These are phyloP conservation scores for Amphibalanus amphitrite DNA, from an alignment of 1,140 invertebrate species.

Conservation along the genomic window DNA sequence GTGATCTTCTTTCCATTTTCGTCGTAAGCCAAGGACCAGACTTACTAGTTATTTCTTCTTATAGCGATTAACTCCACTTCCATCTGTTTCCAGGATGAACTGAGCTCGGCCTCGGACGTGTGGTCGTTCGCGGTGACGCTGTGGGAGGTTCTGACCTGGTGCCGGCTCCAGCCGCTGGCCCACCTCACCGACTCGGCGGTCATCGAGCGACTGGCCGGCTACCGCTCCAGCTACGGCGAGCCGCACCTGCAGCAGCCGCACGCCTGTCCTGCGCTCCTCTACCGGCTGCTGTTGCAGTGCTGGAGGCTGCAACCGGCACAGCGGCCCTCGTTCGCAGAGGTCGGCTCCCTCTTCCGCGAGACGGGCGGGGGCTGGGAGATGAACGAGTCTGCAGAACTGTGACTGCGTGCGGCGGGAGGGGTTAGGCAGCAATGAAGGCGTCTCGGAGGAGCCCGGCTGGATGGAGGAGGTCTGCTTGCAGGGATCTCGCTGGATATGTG, in stretches of 20 bases:
- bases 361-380: not conserved
- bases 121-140: constrained; percentile 33
- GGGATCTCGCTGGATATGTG: too few relatives aligned
- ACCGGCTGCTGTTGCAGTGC: constrained; percentile 79
- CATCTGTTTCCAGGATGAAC: not conserved
- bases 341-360: not conserved
- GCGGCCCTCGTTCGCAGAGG: constrained; percentile 40
- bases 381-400: not conserved
- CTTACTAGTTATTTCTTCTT: too few relatives aligned
- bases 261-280: constrained; percentile 87
- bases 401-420: too few relatives aligned
- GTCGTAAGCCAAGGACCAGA: not conserved
- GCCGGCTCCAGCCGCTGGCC: not conserved
- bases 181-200: not conserved
- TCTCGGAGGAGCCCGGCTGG: too few relatives aligned
- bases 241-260: constrained; percentile 63
- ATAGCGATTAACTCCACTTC: too few relatives aligned
- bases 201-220: not conserved
- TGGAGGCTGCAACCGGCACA: constrained; percentile 84
- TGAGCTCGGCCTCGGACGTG: constrained; percentile 24
- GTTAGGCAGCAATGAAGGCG: too few relatives aligned
- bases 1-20: not conserved
- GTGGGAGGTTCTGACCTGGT: constrained; percentile 31
- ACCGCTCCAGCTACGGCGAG: not conserved
- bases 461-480: too few relatives aligned